A percentile compares a stretch with the other conserved stretches of the same genome.
Evolutionary conservation across 2,888 invertebrate species (phyloP).

Genomic region (Eudemis profundana): DNA sequence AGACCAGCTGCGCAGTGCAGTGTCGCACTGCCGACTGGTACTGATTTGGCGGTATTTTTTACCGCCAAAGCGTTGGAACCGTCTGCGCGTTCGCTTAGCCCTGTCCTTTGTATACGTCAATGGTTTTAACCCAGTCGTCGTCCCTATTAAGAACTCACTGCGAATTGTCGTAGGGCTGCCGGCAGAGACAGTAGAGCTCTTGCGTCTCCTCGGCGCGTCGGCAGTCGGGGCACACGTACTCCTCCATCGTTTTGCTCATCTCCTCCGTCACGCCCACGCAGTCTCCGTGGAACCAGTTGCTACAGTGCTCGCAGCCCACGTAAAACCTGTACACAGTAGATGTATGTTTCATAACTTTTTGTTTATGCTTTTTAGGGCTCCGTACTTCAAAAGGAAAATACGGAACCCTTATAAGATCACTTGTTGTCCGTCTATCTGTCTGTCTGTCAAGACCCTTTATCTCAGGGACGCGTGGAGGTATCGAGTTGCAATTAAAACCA

Average conservation of each 20-base stretch:
- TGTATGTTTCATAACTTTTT: not conserved
- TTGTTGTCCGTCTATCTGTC: too few species aligned
- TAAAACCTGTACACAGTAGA: constrained; percentile 89
- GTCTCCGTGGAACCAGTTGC: constrained; percentile 99
- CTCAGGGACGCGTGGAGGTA: too few species aligned
- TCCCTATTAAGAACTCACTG: constrained; percentile 89
- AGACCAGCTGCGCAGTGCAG: too few species aligned
- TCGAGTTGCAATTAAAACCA: too few species aligned
- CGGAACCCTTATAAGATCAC: too few species aligned
- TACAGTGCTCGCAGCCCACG: constrained; percentile 98
- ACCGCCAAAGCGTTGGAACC: too few species aligned
- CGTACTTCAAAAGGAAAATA: not conserved
- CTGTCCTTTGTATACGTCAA: too few species aligned
- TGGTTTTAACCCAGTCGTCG: too few species aligned
- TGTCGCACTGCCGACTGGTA: too few species aligned
- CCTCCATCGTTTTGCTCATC: constrained; percentile 94
- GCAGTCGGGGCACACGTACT: constrained; percentile 95
- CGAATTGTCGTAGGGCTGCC: constrained; percentile 98
- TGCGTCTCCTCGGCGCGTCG: constrained; percentile 94
- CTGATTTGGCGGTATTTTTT: too few species aligned
- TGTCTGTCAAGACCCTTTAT: too few species aligned
- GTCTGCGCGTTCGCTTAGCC: too few species aligned
- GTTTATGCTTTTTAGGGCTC: not conserved
- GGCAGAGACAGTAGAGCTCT: constrained; percentile 97
- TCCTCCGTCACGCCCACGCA: constrained; percentile 98